Conservation (phyloP, 1,140 invertebrate species). For the Macrotrachela quadricornifera region DNA sequence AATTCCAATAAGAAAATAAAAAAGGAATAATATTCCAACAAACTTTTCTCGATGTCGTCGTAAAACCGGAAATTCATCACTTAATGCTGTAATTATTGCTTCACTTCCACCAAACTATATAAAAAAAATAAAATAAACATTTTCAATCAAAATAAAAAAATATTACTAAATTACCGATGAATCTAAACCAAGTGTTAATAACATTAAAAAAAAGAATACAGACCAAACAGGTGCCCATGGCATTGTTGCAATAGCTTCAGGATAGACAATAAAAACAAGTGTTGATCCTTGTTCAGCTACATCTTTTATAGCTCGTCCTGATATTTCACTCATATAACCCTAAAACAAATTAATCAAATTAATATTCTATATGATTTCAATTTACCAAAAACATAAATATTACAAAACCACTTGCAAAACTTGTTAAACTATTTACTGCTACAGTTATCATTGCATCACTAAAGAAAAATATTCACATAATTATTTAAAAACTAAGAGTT, state of each 20-base stretch:
- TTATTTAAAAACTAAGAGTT: no score
- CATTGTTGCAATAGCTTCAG: slow-evolving; percentile 62
- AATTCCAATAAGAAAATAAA: slow-evolving; percentile 79
- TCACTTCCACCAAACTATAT: slow-evolving; percentile 88
- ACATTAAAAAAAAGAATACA: slow-evolving; percentile 71
- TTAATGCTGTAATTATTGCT: slow-evolving; percentile 85
- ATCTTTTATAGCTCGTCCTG: slow-evolving; percentile 52
- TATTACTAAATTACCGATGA: slow-evolving; percentile 51
- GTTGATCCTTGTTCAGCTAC: slow-evolving; percentile 71
- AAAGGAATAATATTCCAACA: slow-evolving; percentile 55
- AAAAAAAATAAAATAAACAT: slow-evolving; percentile 2
- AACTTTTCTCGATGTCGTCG: slow-evolving; percentile 74
- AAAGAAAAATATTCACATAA: slow-evolving; percentile 7
- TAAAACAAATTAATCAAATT: no score
- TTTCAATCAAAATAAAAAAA: background rate
- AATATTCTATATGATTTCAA: no score
- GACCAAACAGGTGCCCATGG: slow-evolving; percentile 70
- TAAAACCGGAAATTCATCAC: slow-evolving; percentile 79
- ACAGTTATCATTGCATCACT: slow-evolving; percentile 43
- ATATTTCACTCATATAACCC: slow-evolving; percentile 64
- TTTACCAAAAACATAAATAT: slow-evolving; percentile 43
- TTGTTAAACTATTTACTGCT: slow-evolving; percentile 58
- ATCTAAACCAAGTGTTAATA: slow-evolving; percentile 72
- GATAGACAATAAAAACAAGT: slow-evolving; percentile 63
- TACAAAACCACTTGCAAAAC: slow-evolving; percentile 72